These are phyloP conservation scores for Ceyx margarethae DNA, from an alignment of 2,113 vertebrate species.

Conservation along the genomic window DNA sequence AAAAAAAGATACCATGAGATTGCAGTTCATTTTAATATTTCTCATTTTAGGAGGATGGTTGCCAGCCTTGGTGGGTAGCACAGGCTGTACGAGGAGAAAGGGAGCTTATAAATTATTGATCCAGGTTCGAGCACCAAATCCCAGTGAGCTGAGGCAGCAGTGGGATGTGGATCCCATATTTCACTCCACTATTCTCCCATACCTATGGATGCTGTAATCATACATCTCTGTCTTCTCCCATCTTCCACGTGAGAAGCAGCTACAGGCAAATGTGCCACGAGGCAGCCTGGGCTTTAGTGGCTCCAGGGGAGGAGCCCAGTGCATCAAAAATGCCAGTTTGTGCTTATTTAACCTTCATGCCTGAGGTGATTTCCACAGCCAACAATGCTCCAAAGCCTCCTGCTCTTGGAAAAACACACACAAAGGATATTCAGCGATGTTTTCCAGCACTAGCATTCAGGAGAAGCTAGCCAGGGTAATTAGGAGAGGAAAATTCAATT, in stretches of 20 bases:
- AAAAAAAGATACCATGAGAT: background rate
- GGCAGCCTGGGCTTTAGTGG: background rate
- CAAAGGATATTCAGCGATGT: background rate
- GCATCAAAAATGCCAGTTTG: background rate
- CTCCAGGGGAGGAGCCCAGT: background rate
- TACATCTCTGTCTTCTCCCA: background rate
- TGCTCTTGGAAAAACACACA: background rate
- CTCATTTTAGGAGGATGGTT: background rate
- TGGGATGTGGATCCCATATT: background rate
- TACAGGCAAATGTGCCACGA: background rate
- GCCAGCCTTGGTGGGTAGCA: background rate
- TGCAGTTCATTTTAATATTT: background rate
- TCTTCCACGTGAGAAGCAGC: background rate
- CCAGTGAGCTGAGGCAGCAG: background rate
- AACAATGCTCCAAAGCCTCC: background rate
- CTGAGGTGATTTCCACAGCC: background rate
- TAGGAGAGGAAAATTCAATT: constrained; percentile 26
- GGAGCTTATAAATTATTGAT: background rate
- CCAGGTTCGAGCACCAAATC: background rate
- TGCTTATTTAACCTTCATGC: background rate
- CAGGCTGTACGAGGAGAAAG: background rate
- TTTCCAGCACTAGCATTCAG: background rate
- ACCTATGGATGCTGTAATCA: background rate
- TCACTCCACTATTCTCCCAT: background rate
- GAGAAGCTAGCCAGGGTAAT: background rate